Base-by-base conservation (phyloP, 2,113 vertebrate genomes). In the Mastomys coucha region DNA sequence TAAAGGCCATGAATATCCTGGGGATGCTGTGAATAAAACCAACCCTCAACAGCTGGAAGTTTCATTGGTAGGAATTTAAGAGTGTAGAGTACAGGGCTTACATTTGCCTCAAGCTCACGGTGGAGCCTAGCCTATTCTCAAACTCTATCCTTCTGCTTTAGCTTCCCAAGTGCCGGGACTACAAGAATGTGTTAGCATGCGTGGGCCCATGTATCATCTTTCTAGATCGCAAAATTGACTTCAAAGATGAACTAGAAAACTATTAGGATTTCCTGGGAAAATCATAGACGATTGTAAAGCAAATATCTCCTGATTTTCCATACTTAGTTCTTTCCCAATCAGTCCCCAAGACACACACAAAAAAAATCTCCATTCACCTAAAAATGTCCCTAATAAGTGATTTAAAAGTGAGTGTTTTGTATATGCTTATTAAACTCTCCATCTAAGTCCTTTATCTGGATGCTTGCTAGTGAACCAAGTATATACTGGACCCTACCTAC, bases 301-400 rank as follows among this genome's bases (percentile, higher is more conserved):
- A 84, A 80, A 45, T 60, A 80, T 94, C 33, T 60, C 19, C 69
- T 78, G 42, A 78, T 2, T 45, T 91, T 7, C 73, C 70, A 92
- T 11, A 33, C 12, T 17, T 65, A n/a, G 3, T 53, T 89, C 39
- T n/a, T 78, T 96, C 42, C 33, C 14, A 14, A 65, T 24, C 3
- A 31, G 72, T 82, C 65, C 56, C 33, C 88, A 93, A 81, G n/a
- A 88, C 93, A 17, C 28, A 88, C 94, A 16, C 28, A 94, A 96
- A 88, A 14, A 85, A 75, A 89, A n/a, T 78, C 16, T 91, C 88
- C n/a, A 39, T 77, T 53, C 60, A 86, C 63, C 19, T 80, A 91
- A 88, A 65, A 88, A 85, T 42, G 17, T 13, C 24, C 90, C n/a
- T 91, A 14, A 92, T 42, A 8, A 70, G 14, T 28, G 26, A 69